Evolutionary conservation across 1,140 invertebrate genomes (phyloP), one percentile per base, ranked within the genome.

Genomic region (Procambarus virginalis): DNA sequence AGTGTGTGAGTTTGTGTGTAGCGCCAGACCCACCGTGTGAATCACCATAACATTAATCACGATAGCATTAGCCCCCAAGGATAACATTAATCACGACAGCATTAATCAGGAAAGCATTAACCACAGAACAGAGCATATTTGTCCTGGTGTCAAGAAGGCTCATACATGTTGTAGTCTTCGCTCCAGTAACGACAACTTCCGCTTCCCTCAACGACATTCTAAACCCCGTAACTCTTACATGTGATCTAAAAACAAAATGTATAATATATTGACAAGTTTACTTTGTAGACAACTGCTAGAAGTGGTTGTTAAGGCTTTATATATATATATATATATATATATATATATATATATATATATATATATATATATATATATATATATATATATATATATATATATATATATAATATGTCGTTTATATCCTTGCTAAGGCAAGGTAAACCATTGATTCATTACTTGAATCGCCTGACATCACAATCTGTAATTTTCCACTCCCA

Each of bases 401-500:
- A 68, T 68, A 68, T 68, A 68, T 68, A 20, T 68, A 10, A 17
- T 17, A 17, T 17, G 12, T 17, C 20, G 20, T 68, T 17, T 68
- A 68, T 68, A 10, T 68, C 64, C 64, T 68, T 68, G 64, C 20
- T 68, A 68, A 68, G 64, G 64, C 64, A 68, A 68, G 64, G 64
- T 17, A 68, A 0, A 12, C 17, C 3, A 17, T 17, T 20, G 64
- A 68, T 68, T 68, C 64, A 68, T 68, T 68, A 4, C 64, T 68
- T 17, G 64, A 68, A 68, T 68, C 64, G 20, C 64, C 12, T 12
- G 64, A 20, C 64, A 17, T 20, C 64, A 12, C 10, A 34, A 68
- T 68, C 64, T 68, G 17, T 14, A 12, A 9, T 1, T 58, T 58
- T 12, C 55, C 12, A 58, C 12, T 58, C 8, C 55, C 12, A 58